Evolutionary conservation across 2,797 vertebrate genomes (phyloP).

Genomic region (Silurus lanzhouensis): DNA sequence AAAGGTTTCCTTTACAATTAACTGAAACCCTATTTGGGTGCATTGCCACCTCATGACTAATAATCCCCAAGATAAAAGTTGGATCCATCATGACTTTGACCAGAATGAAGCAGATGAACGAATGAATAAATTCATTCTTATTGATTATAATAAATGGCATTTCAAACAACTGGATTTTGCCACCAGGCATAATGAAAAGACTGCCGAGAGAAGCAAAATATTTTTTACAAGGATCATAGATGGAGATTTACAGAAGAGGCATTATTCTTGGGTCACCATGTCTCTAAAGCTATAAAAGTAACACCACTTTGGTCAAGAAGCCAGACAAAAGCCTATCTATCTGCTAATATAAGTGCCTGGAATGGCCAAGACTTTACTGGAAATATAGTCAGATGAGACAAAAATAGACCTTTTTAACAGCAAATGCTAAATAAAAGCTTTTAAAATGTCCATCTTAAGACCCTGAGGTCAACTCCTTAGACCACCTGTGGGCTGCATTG

Average conservation of each 20-base stretch:
- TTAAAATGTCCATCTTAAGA: not conserved
- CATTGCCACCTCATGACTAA: not conserved
- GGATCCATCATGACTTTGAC: not conserved
- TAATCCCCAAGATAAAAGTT: not conserved
- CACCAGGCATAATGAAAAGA: not conserved
- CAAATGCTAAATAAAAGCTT: not conserved
- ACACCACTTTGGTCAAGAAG: not conserved
- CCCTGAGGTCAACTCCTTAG: not conserved
- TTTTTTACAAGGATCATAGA: too few species aligned
- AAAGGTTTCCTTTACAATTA: not conserved
- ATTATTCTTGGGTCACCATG: too few species aligned
- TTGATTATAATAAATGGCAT: not conserved
- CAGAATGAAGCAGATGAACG: not conserved
- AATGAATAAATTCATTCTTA: not conserved
- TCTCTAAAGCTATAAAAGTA: not conserved
- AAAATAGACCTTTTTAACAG: not conserved
- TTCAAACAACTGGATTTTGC: not conserved
- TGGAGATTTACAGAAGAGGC: not conserved
- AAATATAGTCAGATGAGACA: not conserved
- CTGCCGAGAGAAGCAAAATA: not conserved
- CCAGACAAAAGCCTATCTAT: not conserved
- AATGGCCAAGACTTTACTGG: not conserved
- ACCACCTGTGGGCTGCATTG: not conserved
- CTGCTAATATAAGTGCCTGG: not conserved
- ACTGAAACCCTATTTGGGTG: not conserved